A percentile compares a stretch with the other conserved stretches of the same genome.
Conservation (phyloP, 2,888 invertebrate genomes). For the Agrotis segetum region DNA sequence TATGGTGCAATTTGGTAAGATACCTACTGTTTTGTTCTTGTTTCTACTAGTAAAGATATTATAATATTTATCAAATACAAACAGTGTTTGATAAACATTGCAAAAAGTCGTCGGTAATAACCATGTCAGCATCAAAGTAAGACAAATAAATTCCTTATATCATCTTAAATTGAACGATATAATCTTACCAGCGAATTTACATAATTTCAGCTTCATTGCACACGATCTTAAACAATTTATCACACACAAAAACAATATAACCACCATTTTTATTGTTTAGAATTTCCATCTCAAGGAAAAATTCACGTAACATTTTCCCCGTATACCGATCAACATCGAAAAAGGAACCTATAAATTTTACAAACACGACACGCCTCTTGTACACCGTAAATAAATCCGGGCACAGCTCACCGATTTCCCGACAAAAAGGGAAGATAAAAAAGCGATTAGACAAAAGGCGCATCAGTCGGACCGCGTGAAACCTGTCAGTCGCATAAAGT, state of each 20-base stretch:
- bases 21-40: neutral
- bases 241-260: slow-evolving; percentile 17
- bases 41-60: neutral
- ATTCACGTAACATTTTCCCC: slow-evolving; percentile 32
- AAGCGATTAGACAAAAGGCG: slow-evolving; percentile 61
- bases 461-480: slow-evolving; percentile 53
- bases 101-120: no score
- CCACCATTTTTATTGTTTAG: slow-evolving; percentile 9
- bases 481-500: slow-evolving; percentile 65
- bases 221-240: slow-evolving; percentile 22
- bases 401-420: slow-evolving; percentile 54
- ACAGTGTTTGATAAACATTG: no score
- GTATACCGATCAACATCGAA: slow-evolving; percentile 45
- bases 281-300: slow-evolving; percentile 21
- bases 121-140: neutral
- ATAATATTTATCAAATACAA: no score
- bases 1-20: slow-evolving; percentile 8
- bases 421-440: slow-evolving; percentile 46
- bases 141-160: neutral
- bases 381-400: slow-evolving; percentile 62
- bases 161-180: neutral
- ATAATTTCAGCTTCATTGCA: slow-evolving; percentile 1
- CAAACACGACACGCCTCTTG: slow-evolving; percentile 50
- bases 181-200: neutral
- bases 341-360: slow-evolving; percentile 56